These are phyloP conservation scores for Halichoeres trimaculatus DNA, from an alignment of 2,113 vertebrate genomes.

Conservation along the genomic window DNA sequence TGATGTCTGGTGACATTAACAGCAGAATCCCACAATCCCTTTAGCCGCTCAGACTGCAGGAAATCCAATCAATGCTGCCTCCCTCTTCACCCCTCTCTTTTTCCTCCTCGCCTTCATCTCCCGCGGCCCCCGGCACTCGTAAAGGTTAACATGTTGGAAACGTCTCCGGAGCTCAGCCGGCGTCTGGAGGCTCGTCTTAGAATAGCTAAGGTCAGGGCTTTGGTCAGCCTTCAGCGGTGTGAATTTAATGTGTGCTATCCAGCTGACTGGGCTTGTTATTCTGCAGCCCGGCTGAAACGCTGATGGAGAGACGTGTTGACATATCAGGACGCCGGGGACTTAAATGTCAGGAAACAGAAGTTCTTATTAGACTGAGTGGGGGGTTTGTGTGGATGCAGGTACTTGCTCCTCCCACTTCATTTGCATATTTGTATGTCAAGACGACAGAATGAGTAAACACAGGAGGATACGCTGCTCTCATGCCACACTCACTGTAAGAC, in stretches of 20 bases:
- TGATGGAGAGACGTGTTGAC: conserved; percentile 54
- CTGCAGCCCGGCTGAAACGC: conserved; percentile 37
- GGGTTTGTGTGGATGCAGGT: conserved; percentile 23
- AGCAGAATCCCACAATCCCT: conserved; percentile 37
- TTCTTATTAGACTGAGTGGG: conserved; percentile 20
- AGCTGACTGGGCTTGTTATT: conserved; percentile 45
- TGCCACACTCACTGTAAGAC: background rate
- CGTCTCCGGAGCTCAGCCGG: conserved; percentile 31
- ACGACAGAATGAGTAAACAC: background rate
- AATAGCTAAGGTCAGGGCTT: conserved; percentile 61
- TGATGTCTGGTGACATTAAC: conserved; percentile 55
- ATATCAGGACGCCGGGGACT: conserved; percentile 36
- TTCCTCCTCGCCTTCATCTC: conserved; percentile 20
- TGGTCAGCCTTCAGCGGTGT: conserved; percentile 43
- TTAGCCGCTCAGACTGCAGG: conserved; percentile 36
- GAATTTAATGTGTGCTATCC: conserved; percentile 50
- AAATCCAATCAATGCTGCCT: conserved; percentile 59
- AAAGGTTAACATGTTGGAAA: conserved; percentile 59
- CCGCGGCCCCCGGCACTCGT: conserved; percentile 22
- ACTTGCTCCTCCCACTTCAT: background rate
- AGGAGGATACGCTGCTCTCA: background rate
- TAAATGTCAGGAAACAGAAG: conserved; percentile 44
- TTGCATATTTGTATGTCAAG: conserved; percentile 10
- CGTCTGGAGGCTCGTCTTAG: conserved; percentile 50
- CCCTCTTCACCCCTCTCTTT: background rate